A percentile compares a stretch with the other conserved stretches of the same genome.
These are phyloP conservation scores for Cottus gobio DNA, from an alignment of 2,113 vertebrate species.

Conservation along the genomic window DNA sequence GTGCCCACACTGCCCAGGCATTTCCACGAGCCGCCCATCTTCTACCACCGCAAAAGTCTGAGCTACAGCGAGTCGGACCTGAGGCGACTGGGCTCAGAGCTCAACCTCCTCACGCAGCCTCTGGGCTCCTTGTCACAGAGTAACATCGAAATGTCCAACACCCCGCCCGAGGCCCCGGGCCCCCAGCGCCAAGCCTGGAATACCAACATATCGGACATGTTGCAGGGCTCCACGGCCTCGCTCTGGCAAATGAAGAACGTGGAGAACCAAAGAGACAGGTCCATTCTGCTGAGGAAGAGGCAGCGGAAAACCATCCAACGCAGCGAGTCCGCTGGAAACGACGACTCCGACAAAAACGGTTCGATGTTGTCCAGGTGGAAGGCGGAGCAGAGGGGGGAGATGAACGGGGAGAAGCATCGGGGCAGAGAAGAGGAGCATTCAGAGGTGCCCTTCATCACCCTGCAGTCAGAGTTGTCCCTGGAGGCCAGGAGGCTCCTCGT, in stretches of 20 bases:
- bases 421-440: constrained; percentile 55
- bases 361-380: constrained; percentile 64
- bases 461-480: constrained; percentile 87
- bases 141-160: constrained; percentile 48
- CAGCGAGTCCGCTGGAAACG: constrained; percentile 79
- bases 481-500: constrained; percentile 88
- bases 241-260: constrained; percentile 86
- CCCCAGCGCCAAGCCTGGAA: constrained; percentile 1
- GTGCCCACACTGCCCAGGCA: constrained; percentile 77
- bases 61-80: constrained; percentile 96
- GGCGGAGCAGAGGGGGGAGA: constrained; percentile 43
- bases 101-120: constrained; percentile 83
- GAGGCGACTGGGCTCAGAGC: constrained; percentile 81
- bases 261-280: constrained; percentile 63
- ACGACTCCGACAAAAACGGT: constrained; percentile 9
- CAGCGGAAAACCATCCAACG: constrained; percentile 81
- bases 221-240: constrained; percentile 67
- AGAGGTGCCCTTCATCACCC: constrained; percentile 83
- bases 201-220: constrained; percentile 67
- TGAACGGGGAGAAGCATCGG: constrained; percentile 21
- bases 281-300: constrained; percentile 69
- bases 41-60: constrained; percentile 87
- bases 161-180: not conserved
- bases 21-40: constrained; percentile 85
- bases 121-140: constrained; percentile 79